A percentile compares a stretch with the other conserved stretches of the same genome.
Evolutionary conservation across 35 echinoderm and acorn worm genomes (phyloP).

Genomic region (Ptychodera flava): DNA sequence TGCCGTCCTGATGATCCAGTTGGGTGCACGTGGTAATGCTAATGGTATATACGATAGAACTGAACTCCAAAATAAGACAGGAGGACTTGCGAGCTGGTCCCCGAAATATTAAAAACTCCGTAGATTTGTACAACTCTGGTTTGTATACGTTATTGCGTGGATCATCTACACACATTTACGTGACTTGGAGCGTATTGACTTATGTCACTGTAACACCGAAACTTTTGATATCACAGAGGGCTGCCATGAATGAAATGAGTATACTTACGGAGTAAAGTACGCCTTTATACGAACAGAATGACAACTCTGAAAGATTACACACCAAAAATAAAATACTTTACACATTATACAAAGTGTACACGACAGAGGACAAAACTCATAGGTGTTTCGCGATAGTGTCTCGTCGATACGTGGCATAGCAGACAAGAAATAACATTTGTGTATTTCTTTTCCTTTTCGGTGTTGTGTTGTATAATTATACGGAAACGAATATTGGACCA

Average conservation of each 20-base stretch:
- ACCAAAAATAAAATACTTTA: not conserved
- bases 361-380: too few species aligned
- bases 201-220: not conserved
- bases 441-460: not conserved
- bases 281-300: not conserved
- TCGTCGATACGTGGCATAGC: not conserved
- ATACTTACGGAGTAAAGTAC: not conserved
- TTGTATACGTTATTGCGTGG: not conserved
- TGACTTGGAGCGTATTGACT: not conserved
- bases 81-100: too few species aligned
- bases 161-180: not conserved
- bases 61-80: too few species aligned
- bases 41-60: too few species aligned
- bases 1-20: too few species aligned
- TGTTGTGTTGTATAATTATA: not conserved
- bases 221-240: too few species aligned
- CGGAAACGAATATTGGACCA: not conserved
- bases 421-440: not conserved
- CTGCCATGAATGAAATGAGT: too few species aligned
- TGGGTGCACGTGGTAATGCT: too few species aligned
- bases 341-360: not conserved
- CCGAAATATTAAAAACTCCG: not conserved
- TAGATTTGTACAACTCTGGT: not conserved
- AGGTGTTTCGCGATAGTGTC: not conserved
- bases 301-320: not conserved